phyloP scores from a whole-genome alignment of 92 coral and sea anemone genomes.

The Heliopora coerulea region DNA sequence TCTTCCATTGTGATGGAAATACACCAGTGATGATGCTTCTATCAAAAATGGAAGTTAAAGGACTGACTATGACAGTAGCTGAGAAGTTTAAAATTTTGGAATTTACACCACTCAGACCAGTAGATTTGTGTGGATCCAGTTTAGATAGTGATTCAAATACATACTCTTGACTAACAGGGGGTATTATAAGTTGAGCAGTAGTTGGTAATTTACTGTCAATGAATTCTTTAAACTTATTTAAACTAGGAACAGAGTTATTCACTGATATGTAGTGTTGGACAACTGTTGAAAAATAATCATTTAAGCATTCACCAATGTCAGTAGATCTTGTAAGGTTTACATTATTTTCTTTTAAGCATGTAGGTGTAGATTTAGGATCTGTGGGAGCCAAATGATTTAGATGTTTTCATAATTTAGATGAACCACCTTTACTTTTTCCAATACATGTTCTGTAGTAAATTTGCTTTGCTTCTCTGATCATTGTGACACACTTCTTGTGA shows the following conservation, averaged over 20 bases:
- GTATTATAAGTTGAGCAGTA: constrained; percentile 4
- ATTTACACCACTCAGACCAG: constrained; percentile 32
- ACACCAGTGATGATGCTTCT: constrained; percentile 18
- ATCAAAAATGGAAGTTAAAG: constrained; percentile 30
- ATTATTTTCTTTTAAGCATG: constrained; percentile 7
- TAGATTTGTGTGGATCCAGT: constrained; percentile 36
- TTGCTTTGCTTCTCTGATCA: constrained; percentile 33
- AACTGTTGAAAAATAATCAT: constrained; percentile 8
- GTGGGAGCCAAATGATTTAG: constrained; percentile 20
- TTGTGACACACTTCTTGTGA: constrained; percentile 30
- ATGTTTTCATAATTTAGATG: constrained; percentile 37
- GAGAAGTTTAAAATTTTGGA: constrained; percentile 36
- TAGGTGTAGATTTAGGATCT: constrained; percentile 19
- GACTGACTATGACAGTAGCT: constrained; percentile 16
- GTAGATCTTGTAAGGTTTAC: constrained; percentile 10
- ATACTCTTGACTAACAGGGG: constrained; percentile 20
- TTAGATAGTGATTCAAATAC: constrained; percentile 16
- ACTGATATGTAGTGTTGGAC: constrained; percentile 24
- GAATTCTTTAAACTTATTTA: neutral
- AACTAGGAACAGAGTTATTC: neutral
- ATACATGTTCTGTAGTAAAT: constrained; percentile 36
- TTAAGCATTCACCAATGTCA: constrained; percentile 20
- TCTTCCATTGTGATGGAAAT: constrained; percentile 14
- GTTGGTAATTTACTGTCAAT: neutral
- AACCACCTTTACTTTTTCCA: constrained; percentile 15